These are phyloP conservation scores for Halcyon senegalensis DNA, from an alignment of 2,113 vertebrate species.

Conservation along the genomic window DNA sequence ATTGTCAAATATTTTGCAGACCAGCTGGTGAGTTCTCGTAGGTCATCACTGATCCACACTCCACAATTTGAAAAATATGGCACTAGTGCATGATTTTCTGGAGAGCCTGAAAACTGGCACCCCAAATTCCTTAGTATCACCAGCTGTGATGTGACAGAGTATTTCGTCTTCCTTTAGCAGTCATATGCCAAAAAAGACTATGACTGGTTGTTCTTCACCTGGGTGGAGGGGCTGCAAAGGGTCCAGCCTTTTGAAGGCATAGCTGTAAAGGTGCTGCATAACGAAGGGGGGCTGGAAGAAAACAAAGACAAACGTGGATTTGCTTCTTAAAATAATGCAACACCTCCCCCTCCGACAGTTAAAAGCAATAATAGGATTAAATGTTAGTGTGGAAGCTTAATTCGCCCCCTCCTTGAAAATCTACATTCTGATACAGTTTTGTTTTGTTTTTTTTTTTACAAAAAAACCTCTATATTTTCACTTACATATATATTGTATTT, in stretches of 20 bases:
- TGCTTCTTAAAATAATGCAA: neutral
- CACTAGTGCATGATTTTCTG: neutral
- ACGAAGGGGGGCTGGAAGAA: neutral
- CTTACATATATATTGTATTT: accelerated
- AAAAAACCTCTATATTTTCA: neutral
- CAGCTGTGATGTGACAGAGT: neutral
- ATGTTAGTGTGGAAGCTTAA: neutral
- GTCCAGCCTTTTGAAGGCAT: neutral
- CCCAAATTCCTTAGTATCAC: neutral
- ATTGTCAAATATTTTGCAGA: neutral
- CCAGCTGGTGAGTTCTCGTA: neutral
- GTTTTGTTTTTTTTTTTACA: neutral
- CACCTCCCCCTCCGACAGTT: neutral
- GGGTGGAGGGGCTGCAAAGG: neutral
- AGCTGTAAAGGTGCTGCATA: neutral
- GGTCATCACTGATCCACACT: neutral
- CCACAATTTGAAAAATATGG: neutral
- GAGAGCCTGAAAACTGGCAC: neutral
- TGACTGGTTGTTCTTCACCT: neutral
- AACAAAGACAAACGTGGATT: neutral
- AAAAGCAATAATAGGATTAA: neutral
- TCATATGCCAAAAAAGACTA: neutral
- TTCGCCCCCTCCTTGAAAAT: neutral
- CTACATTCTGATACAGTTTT: neutral
- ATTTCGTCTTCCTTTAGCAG: neutral